Conservation (phyloP, 1,140 invertebrate species). For the Ctenoplectra terminalis region DNA sequence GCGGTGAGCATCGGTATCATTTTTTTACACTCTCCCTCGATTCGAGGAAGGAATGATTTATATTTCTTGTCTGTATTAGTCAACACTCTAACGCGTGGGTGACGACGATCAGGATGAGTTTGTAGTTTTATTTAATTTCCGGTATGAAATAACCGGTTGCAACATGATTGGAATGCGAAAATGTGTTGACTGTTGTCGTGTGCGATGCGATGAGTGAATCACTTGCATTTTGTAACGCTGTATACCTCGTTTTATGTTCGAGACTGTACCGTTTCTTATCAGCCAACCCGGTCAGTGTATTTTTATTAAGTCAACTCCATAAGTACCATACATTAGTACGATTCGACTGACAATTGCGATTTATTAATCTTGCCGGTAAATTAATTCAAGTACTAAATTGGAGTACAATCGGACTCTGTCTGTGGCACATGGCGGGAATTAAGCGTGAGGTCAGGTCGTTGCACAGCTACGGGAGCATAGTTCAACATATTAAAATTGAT, state of each 20-base stretch:
- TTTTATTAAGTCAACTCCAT: slow-evolving; percentile 42
- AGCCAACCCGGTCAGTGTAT: slow-evolving; percentile 17
- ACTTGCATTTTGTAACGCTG: background rate
- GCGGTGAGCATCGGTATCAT: background rate
- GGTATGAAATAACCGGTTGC: slow-evolving; percentile 35
- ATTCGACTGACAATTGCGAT: slow-evolving; percentile 68
- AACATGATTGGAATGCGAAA: slow-evolving; percentile 13
- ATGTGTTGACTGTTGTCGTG: background rate
- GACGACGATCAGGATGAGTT: slow-evolving; percentile 32
- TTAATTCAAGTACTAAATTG: slow-evolving; percentile 77
- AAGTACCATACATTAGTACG: slow-evolving; percentile 35
- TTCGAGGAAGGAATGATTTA: slow-evolving; percentile 30
- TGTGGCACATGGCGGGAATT: slow-evolving; percentile 56
- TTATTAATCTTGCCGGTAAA: slow-evolving; percentile 69
- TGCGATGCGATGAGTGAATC: background rate
- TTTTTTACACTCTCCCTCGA: too few relatives aligned
- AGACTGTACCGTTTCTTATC: background rate
- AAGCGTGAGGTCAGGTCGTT: slow-evolving; percentile 66
- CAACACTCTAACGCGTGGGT: slow-evolving; percentile 13
- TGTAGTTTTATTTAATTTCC: slow-evolving; percentile 60
- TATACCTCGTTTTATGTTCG: background rate
- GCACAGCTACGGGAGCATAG: slow-evolving; percentile 57
- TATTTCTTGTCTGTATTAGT: slow-evolving; percentile 2
- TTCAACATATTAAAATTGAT: slow-evolving; percentile 75
- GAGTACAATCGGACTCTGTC: slow-evolving; percentile 67